Evolutionary conservation across 2,113 vertebrate species (phyloP), one percentile per base, ranked within the genome.

Genomic region (Quiscalus mexicanus): DNA sequence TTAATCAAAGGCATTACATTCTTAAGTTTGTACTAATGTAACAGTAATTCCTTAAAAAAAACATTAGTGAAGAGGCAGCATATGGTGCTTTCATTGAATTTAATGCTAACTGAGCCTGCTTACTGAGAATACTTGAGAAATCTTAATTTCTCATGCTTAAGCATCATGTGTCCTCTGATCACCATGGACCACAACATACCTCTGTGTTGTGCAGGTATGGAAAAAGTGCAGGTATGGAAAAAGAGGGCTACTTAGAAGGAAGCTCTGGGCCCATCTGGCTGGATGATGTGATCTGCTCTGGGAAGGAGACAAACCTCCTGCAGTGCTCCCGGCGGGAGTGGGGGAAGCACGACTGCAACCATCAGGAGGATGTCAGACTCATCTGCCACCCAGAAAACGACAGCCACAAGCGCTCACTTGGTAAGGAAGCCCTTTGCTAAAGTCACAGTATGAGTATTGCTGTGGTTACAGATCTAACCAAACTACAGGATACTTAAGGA

Each of bases 221-320:
- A 21, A 98, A 97, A 92, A 98, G 95, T 8, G 84, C 95, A 9
- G 74, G 97, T 5, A 5, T 84, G 71, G 87, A 77, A 13, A 77
- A 42, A 42, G 97, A 97, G 63, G 95, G 94, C 77, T 97, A 92
- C 65, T 98, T 98, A 10, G 98, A 98, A 79, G 96, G 90, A 79
- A 97, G 97, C 37, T 56, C 94, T 4, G 98, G 98, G 91, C 98
- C 98, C 39, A 99, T 99, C 96, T 98, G 99, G 96, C 55, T 99
- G 97, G 99, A 99, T 58, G 99, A 99, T 22, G 98, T 99, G 90
- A 98, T 96, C 95, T 99, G 99, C 96, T 98, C 98, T 0, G 99
- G 99, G 81, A 99, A 98, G 96, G 99, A 99, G 90, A 95, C 98
- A 9, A 95, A 98, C 44, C 90, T 99, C 9, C 82, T 98, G 58